Conservation (phyloP, 2,888 invertebrate genomes). For the Pterostichus niger region DNA sequence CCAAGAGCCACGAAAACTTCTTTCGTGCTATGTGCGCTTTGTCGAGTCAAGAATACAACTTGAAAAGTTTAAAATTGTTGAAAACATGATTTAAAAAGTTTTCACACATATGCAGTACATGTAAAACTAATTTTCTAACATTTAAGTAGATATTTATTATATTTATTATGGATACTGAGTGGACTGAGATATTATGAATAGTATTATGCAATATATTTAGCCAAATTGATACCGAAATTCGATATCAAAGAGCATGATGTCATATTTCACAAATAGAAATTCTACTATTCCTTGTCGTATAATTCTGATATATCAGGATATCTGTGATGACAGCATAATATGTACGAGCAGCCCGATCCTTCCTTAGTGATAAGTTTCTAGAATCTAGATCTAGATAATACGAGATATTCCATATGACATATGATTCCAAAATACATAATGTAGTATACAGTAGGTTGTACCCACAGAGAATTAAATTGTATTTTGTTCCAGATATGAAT, state of each 20-base stretch:
- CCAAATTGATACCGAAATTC: conserved; percentile 29
- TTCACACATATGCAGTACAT: neutral
- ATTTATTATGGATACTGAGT: neutral
- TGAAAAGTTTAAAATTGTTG: conserved; percentile 48
- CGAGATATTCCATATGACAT: too few species aligned
- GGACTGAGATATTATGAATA: conserved; percentile 11
- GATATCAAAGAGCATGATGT: too few species aligned
- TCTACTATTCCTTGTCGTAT: neutral
- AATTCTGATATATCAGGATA: neutral
- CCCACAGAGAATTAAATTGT: too few species aligned
- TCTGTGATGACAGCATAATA: conserved; percentile 22
- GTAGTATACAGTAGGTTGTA: too few species aligned
- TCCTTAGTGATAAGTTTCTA: conserved; percentile 13
- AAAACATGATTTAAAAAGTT: conserved; percentile 43
- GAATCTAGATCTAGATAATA: too few species aligned
- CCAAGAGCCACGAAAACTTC: conserved; percentile 29
- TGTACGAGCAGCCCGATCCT: neutral
- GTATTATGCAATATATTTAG: conserved; percentile 5
- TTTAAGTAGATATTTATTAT: neutral
- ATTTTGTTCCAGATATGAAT: too few species aligned
- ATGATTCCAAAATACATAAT: too few species aligned
- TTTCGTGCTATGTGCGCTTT: neutral
- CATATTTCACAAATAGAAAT: neutral
- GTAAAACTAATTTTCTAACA: conserved; percentile 38
- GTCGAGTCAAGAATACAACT: neutral